Base-by-base conservation (phyloP, 2,888 invertebrate genomes). In the Spatulosminthurus flaviceps region DNA sequence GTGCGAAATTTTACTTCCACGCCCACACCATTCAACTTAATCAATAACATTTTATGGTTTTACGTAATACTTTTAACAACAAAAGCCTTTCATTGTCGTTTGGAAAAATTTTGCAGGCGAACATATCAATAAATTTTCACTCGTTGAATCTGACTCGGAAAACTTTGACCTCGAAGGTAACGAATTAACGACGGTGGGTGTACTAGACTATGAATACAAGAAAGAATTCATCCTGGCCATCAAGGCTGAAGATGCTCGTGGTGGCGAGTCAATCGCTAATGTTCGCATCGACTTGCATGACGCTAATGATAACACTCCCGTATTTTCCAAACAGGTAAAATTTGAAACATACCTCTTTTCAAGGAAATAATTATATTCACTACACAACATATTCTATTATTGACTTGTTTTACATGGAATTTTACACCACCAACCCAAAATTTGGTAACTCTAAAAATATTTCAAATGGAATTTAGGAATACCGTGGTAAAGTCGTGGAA, bases 231-330 rank as follows among this genome's bases (percentile, higher is more conserved):
- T 93, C 79, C 87, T 95, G 79, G 94, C 93, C 0, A 90, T 94
- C 76, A 93, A 93, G 82, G 95, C 95, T 0, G 91, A 90, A 82
- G 95, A 96, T 86, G 94, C 94, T 0, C 95, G 95, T 0, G 93
- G 93, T 0, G 90, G 91, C 83, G 90, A 92, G 19, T 90, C 92
- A 0, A 91, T 92, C 34, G 91, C 92, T 0, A 93, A 93, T 87
- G 88, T 94, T 51, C 91, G 92, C 73, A 90, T 94, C 19, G 92
- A 93, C 82, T 19, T 75, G 0, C 86, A 91, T 5, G 94, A 94
- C 86, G 90, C 93, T 0, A 94, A 94, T 85, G 94, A 79, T 34
- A 73, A 79, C 28, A 28, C 51, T 13, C 29, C 79, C 21, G 79
- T 79, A 5, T 79, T 79, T 42, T 79, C 79, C 0, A 79, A 79